Conservation (phyloP, 53 echinoderm and acorn worm species). For the Mesocentrotus franciscanus region DNA sequence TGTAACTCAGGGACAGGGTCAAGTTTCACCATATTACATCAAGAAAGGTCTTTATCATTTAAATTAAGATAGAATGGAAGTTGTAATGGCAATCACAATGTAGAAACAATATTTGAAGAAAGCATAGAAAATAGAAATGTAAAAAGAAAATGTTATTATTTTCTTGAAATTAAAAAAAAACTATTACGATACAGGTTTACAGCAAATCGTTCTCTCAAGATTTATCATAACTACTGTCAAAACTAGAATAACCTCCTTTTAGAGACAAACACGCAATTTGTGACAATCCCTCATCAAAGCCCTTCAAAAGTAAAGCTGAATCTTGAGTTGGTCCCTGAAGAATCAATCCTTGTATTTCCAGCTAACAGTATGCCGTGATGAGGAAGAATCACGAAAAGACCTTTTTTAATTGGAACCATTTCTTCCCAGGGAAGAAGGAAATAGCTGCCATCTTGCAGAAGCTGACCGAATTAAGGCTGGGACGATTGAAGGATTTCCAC, state of each 20-base stretch:
- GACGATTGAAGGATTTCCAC: slow-evolving; percentile 42
- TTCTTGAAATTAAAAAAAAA: not conserved
- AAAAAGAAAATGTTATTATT: not conserved
- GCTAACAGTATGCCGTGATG: slow-evolving; percentile 45
- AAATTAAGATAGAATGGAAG: no score
- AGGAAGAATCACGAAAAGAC: slow-evolving; percentile 6
- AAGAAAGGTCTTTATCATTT: not conserved
- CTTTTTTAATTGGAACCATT: slow-evolving; percentile 42
- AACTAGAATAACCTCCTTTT: slow-evolving; percentile 30
- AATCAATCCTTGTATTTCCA: slow-evolving; percentile 44
- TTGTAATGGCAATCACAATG: not conserved
- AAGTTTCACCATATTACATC: not conserved
- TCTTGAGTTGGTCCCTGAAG: not conserved
- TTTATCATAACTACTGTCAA: not conserved
- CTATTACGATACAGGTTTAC: not conserved
- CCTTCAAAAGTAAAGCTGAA: not conserved
- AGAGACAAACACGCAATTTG: not conserved
- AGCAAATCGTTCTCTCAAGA: not conserved
- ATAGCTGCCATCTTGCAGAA: slow-evolving; percentile 41
- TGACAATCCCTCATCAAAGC: not conserved
- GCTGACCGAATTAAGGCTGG: slow-evolving; percentile 33
- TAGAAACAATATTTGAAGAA: not conserved
- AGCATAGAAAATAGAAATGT: not conserved
- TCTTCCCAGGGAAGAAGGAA: slow-evolving; percentile 40
- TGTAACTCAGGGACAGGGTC: not conserved